phyloP scores from a whole-genome alignment of 2,797 vertebrate species.

The Mastacembelus armatus region DNA sequence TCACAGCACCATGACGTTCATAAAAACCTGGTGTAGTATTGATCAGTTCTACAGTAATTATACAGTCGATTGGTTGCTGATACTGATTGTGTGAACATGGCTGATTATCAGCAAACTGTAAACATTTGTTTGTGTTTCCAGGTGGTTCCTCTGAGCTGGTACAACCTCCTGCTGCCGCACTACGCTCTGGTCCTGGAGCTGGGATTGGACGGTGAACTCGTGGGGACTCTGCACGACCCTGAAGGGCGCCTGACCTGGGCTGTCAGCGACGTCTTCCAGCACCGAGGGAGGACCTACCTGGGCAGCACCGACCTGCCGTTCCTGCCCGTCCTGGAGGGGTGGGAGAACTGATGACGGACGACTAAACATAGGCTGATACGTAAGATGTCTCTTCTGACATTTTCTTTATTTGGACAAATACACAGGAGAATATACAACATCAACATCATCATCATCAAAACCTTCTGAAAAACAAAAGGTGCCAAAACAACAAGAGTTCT shows the following conservation, averaged over 20 bases:
- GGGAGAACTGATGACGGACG: constrained; percentile 37
- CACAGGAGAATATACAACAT: constrained; percentile 58
- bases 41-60: too few relatives aligned
- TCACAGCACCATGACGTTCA: too few relatives aligned
- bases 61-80: too few relatives aligned
- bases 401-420: constrained; percentile 76
- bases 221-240: constrained; percentile 73
- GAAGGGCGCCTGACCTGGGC: constrained; percentile 70
- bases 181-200: constrained; percentile 80
- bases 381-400: constrained; percentile 24
- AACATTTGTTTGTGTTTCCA: constrained; percentile 36
- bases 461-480: constrained; percentile 43
- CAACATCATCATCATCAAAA: constrained; percentile 51
- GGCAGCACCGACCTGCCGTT: constrained; percentile 81
- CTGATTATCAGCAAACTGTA: too few relatives aligned
- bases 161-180: constrained; percentile 72
- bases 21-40: too few relatives aligned
- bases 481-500: constrained; percentile 45
- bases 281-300: constrained; percentile 68
- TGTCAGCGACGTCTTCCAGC: constrained; percentile 82
- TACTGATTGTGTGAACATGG: too few relatives aligned
- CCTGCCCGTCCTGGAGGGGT: constrained; percentile 70
- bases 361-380: neutral
- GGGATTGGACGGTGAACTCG: constrained; percentile 50
- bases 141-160: constrained; percentile 75